A percentile compares a stretch with the other conserved stretches of the same genome.
Conservation (phyloP, 37 sponge, comb jelly and placozoan genomes). For the Theonella swinhoei region DNA sequence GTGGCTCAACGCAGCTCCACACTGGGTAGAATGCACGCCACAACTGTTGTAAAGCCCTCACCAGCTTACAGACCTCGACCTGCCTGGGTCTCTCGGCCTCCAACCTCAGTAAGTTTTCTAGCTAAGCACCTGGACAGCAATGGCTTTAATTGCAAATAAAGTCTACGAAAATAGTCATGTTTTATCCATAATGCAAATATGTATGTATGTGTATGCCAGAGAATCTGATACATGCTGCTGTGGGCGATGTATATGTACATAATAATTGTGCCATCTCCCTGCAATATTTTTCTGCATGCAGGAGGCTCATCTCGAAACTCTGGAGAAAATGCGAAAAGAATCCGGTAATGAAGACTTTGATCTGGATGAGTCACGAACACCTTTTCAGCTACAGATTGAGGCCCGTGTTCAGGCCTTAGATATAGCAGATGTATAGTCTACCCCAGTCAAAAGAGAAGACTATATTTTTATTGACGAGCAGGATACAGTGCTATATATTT, state of each 20-base stretch:
- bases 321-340: constrained; percentile 47
- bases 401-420: constrained; percentile 85
- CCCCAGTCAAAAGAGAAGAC: too few species aligned
- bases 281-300: too few species aligned
- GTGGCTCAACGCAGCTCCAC: constrained; percentile 25
- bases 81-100: constrained; percentile 64
- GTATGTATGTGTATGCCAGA: too few species aligned
- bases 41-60: constrained; percentile 48
- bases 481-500: background rate
- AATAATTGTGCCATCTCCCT: too few species aligned
- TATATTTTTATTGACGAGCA: constrained; percentile 8
- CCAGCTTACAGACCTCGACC: constrained; percentile 51
- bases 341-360: constrained; percentile 71
- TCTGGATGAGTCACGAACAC: constrained; percentile 79
- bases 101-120: constrained; percentile 40
- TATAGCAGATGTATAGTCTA: constrained; percentile 38
- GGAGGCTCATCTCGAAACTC: constrained; percentile 28
- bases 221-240: too few species aligned
- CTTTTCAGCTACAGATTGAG: constrained; percentile 82
- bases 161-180: too few species aligned
- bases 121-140: background rate
- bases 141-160: background rate
- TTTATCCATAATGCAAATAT: too few species aligned
- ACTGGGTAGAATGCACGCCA: constrained; percentile 42
- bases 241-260: too few species aligned